These are phyloP conservation scores for Platycercus adscitus DNA, from an alignment of 2,113 vertebrate genomes.

Conservation along the genomic window DNA sequence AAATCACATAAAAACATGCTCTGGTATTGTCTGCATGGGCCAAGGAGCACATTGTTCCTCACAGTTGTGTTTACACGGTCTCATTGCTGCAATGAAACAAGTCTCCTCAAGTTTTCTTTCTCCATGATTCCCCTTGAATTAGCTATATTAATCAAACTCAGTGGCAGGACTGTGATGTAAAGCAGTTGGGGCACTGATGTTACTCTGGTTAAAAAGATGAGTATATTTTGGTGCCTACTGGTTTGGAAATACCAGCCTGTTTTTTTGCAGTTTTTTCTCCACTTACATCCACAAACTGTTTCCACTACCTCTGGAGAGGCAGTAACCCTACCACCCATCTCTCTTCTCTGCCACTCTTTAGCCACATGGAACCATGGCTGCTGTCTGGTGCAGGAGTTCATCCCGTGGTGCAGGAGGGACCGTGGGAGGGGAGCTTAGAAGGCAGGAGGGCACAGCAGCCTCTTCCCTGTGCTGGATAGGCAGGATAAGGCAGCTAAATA, in stretches of 20 bases:
- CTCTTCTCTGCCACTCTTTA: neutral
- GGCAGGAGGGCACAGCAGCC: neutral
- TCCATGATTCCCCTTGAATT: neutral
- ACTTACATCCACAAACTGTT: neutral
- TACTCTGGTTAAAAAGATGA: neutral
- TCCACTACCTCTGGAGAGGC: neutral
- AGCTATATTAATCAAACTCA: neutral
- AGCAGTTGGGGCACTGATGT: neutral
- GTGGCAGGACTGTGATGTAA: neutral
- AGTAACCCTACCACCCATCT: neutral
- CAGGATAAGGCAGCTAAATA: neutral
- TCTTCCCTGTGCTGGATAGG: neutral
- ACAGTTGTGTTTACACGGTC: conserved; percentile 32
- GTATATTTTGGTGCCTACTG: neutral
- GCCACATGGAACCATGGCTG: fast-evolving
- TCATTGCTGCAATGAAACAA: neutral
- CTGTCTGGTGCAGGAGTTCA: neutral
- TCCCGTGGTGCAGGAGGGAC: neutral
- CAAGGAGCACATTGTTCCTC: conserved; percentile 48
- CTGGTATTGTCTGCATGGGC: conserved; percentile 38
- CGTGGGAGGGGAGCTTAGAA: neutral
- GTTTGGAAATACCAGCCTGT: neutral
- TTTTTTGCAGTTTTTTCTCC: neutral
- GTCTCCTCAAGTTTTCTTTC: conserved; percentile 51
- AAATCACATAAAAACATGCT: conserved; percentile 42